Conservation (phyloP, 1,140 invertebrate species). For the Vollenhovia emeryi region DNA sequence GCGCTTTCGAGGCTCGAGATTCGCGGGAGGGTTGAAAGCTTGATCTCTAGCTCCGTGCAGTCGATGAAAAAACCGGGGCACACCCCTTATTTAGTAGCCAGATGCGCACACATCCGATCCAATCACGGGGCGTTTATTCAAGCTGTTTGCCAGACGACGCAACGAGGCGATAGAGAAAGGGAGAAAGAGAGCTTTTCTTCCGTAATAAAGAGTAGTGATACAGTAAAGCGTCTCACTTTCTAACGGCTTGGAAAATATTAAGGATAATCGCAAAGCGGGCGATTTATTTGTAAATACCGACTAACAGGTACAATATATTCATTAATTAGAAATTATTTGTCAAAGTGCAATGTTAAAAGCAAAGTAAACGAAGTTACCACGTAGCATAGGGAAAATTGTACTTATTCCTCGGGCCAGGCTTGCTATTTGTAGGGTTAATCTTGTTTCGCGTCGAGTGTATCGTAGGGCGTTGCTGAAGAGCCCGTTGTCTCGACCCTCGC, state of each 20-base stretch:
- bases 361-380: conserved; percentile 34
- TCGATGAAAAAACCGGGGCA: conserved; percentile 20
- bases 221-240: neutral
- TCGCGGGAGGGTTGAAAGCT: conserved; percentile 38
- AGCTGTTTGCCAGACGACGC: conserved; percentile 70
- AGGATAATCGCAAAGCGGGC: neutral
- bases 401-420: neutral
- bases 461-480: conserved; percentile 38
- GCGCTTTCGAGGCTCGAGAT: conserved; percentile 63
- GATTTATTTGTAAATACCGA: neutral
- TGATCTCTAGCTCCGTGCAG: conserved; percentile 35
- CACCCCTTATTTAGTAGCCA: conserved; percentile 73
- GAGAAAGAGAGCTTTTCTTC: neutral
- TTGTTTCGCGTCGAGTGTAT: conserved; percentile 38
- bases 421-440: conserved; percentile 53
- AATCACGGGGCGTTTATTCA: conserved; percentile 76
- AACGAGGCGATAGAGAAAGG: neutral
- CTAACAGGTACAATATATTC: no score
- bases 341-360: conserved; percentile 2
- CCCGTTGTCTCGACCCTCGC: conserved; percentile 53
- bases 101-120: conserved; percentile 77
- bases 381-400: neutral
- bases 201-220: neutral
- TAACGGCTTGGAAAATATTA: neutral
- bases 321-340: conserved; percentile 9